A percentile compares a stretch with the other conserved stretches of the same genome.
phyloP scores from a whole-genome alignment of 2,113 vertebrate genomes.

The Mohoua ochrocephala region DNA sequence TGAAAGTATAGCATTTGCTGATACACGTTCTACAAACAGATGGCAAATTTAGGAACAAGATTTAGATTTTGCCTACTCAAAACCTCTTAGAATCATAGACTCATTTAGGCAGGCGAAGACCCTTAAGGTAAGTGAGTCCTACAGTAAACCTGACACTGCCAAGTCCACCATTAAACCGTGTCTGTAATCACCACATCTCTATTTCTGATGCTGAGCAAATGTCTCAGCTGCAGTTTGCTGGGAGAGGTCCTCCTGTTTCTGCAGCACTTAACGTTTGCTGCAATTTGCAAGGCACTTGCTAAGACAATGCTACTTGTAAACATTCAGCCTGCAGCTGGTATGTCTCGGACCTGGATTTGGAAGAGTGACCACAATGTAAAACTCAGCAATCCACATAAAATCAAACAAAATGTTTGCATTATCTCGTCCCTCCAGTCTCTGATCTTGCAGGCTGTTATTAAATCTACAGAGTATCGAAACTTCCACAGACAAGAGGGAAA shows the following conservation, averaged over 20 bases:
- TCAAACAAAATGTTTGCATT: neutral
- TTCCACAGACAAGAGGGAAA: neutral
- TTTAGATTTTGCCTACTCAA: neutral
- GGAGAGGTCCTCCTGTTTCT: neutral
- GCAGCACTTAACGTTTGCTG: neutral
- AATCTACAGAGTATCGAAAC: neutral
- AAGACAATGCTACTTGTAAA: neutral
- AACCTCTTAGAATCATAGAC: neutral
- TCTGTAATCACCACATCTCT: neutral
- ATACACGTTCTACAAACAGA: neutral
- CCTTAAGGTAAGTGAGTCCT: neutral
- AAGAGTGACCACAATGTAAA: neutral
- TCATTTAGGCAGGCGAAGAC: neutral
- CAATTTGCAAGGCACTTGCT: neutral
- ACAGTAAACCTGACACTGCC: neutral
- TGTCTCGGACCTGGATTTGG: neutral
- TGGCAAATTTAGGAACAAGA: neutral
- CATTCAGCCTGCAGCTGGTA: neutral
- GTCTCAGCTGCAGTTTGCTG: neutral
- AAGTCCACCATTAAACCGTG: neutral
- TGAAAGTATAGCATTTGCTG: neutral
- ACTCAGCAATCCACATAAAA: neutral
- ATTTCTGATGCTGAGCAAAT: neutral
- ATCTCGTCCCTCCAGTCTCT: neutral
- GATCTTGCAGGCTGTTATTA: neutral